A percentile compares a stretch with the other conserved stretches of the same genome.
These are phyloP conservation scores for Podocnemis expansa DNA, from an alignment of 2,113 vertebrate genomes.

Conservation along the genomic window DNA sequence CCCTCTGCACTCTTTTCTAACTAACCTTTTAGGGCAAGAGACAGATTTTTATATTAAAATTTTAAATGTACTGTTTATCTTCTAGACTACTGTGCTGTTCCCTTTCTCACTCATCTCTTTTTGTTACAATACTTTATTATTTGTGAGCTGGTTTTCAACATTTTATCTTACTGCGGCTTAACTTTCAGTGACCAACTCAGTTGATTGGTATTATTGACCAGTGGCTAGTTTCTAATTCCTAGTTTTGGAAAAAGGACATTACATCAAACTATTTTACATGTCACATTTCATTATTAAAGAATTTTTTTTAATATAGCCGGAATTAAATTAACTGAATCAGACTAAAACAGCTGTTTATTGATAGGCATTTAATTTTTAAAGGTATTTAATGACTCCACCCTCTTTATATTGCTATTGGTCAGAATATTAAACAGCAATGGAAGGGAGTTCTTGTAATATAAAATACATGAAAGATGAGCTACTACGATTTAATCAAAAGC, in stretches of 20 bases:
- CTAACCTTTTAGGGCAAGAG: background rate
- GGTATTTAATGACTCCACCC: background rate
- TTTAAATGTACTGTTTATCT: background rate
- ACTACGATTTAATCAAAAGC: background rate
- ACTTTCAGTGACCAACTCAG: background rate
- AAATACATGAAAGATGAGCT: background rate
- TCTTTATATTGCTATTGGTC: background rate
- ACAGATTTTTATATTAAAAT: background rate
- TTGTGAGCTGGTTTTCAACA: background rate
- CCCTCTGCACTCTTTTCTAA: background rate
- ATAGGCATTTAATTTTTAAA: background rate
- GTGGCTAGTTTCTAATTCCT: background rate
- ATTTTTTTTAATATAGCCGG: background rate
- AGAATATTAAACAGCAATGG: background rate
- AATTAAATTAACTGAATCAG: background rate
- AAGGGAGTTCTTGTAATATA: background rate
- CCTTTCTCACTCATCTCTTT: background rate
- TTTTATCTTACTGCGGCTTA: background rate
- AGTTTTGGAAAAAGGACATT: background rate
- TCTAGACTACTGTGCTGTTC: background rate
- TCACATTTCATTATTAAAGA: background rate
- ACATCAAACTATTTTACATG: background rate
- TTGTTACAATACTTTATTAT: background rate
- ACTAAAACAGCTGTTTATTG: background rate
- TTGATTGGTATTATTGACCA: background rate